Percentiles rank a stretch among this genome's conserved stretches.
Conservation (phyloP, 64 coral and sea anemone species). For the Platygyra sinensis region DNA sequence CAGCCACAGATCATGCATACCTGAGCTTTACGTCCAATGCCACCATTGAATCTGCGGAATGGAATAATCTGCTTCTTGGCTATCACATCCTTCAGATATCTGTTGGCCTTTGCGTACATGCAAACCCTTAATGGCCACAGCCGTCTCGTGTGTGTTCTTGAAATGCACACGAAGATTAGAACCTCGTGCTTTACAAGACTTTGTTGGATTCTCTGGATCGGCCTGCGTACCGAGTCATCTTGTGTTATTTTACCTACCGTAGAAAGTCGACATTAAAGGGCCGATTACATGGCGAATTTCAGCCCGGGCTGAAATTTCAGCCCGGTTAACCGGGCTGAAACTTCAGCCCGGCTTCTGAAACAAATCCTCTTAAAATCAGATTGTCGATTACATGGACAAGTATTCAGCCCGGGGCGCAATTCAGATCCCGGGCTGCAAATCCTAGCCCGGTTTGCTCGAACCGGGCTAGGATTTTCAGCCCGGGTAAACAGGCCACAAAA, state of each 20-base stretch:
- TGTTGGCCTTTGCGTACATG: slow-evolving; percentile 97
- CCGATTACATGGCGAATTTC: no score
- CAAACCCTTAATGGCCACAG: slow-evolving; percentile 92
- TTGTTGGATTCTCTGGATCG: slow-evolving; percentile 95
- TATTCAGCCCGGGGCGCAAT: no score
- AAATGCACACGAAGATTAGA: slow-evolving; percentile 98
- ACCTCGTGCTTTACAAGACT: slow-evolving; percentile 96
- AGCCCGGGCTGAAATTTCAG: no score
- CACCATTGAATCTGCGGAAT: slow-evolving; percentile 94
- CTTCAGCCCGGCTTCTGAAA: no score
- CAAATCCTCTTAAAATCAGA: no score
- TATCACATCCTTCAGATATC: slow-evolving; percentile 93
- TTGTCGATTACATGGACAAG: no score
- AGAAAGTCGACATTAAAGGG: neutral
- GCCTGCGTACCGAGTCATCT: slow-evolving; percentile 92
- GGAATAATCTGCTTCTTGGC: slow-evolving; percentile 97
- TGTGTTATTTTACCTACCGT: slow-evolving; percentile 51
- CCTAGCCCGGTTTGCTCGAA: no score
- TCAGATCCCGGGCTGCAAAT: no score
- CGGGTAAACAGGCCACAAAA: no score
- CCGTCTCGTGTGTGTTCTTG: slow-evolving; percentile 95
- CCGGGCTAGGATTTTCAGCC: no score
- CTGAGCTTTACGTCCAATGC: slow-evolving; percentile 98
- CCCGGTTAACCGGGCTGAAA: no score
- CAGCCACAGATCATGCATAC: slow-evolving; percentile 30